Base-by-base conservation (phyloP, 2,888 invertebrate species). In the Cenopis cana region DNA sequence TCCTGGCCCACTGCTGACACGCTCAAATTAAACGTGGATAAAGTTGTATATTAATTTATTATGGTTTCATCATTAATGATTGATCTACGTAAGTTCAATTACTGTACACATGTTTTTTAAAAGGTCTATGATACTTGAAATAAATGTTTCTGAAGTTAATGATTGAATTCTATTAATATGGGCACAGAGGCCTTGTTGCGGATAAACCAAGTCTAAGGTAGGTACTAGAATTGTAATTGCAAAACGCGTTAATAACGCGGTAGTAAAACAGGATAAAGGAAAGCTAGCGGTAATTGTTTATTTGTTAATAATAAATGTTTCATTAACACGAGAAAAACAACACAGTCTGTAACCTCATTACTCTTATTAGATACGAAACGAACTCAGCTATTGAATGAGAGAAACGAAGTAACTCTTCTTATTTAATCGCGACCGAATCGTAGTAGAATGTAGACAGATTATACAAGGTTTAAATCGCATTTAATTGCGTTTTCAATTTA, bases 401-500 rank as follows among this genome's bases (percentile, higher is more conserved):
- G 18, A 20, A 52, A 20, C 20, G 20, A 52, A 52, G 11, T 52
- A 12, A 52, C 18, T 20, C 20, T 52, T 20, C 52, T 20, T 12
- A 4, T 1, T 52, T 20, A 11, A 20, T 52, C 20, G 41, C 41
- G 14, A 41, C 14, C 41, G 41, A 20, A 59, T 59, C 59, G 5
- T 38, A 18, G 38, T 54, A 56, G 24, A 33, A 33, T 17, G 14
- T 41, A 41, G 14, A 4, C 14, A 12, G 12, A 41, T 41, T 24
- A 24, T 46, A n/a, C 6, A 46, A 2, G 46, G 46, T 8, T 50
- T 50, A 17, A 50, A 17, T 50, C 17, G 10, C 18, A 5, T 50
- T 50, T 18, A 50, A 50, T 50, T n/a, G n/a, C n/a, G 46, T 46
- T 46, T 46, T 46, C 59, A 59, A 59, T 59, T 38, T 24, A 59